phyloP scores from a whole-genome alignment of 2,888 invertebrate genomes.

The Hoplodrina blanda region DNA sequence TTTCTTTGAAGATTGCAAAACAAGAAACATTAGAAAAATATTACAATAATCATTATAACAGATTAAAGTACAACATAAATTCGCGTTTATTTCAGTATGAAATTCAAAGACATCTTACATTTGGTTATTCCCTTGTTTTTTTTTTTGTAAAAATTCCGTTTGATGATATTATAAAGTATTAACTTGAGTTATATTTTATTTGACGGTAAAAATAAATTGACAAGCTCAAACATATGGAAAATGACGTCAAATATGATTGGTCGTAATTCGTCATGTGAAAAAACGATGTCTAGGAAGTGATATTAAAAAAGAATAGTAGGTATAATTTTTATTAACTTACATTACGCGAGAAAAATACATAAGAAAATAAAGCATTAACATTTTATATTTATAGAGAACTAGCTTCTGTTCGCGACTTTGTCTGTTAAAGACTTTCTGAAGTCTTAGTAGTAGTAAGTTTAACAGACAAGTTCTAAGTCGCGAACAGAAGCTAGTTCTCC shows the following conservation, averaged over 20 bases:
- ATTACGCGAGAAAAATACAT: neutral
- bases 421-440: too few species aligned
- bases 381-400: too few species aligned
- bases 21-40: slow-evolving; percentile 20
- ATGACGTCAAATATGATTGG: slow-evolving; percentile 39
- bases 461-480: too few species aligned
- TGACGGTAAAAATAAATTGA: slow-evolving; percentile 35
- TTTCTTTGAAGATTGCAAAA: slow-evolving; percentile 22
- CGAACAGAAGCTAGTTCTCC: too few species aligned
- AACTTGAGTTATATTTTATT: slow-evolving; percentile 15
- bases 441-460: too few species aligned
- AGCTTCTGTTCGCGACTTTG: too few species aligned
- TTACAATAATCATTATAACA: slow-evolving; percentile 19
- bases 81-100: slow-evolving; percentile 2
- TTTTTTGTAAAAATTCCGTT: slow-evolving; percentile 30
- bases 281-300: slow-evolving; percentile 18
- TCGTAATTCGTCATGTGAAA: slow-evolving; percentile 25
- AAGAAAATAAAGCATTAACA: neutral
- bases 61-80: slow-evolving; percentile 18
- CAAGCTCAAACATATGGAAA: slow-evolving; percentile 21
- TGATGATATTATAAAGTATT: slow-evolving; percentile 46
- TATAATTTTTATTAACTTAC: neutral
- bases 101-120: slow-evolving; percentile 29
- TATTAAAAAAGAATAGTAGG: neutral
- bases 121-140: slow-evolving; percentile 42